Base-by-base conservation (phyloP, 2,888 invertebrate species). In the Rhagophthalmus giganteus region DNA sequence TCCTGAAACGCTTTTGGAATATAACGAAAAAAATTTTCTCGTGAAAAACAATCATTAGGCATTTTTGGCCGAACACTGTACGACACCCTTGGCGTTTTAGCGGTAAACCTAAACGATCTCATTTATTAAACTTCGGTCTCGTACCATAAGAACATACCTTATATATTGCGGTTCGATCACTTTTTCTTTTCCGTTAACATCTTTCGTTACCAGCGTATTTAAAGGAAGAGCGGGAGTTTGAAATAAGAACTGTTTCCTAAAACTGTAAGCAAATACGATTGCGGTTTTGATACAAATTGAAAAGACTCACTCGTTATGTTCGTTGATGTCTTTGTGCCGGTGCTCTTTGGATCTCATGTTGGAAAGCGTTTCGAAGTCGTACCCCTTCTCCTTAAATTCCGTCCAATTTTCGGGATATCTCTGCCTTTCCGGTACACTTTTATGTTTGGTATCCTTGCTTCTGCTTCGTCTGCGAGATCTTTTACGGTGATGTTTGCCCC, bases 21-120 rank as follows among this genome's bases (percentile, higher is more conserved):
- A 28, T 42, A 53, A 8, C 37, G 12, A 1, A 53, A 28, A 7
- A 53, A 20, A 20, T 14, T 14, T 20, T 42, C 32, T 11, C 53
- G 35, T 1, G 27, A 7, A 24, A 20, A 50, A 26, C 15, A 27
- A 13, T 45, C 60, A 34, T 61, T 60, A 32, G 59, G 59, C 11
- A 59, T 57, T 33, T 47, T 52, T 7, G 50, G 57, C 54, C 66
- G 70, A 12, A 57, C 54, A 49, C 67, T 70, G 52, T 66, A 73
- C 11, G 64, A 47, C 33, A 74, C 38, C 15, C 42, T 34, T 13
- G 74, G 74, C 28, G 15, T 31, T 34, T 50, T 46, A 30, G 50
- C 54, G 7, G 74, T 74, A 41, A 57, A 64, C 51, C 73, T 74
- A 53, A 39, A 31, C 13, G 26, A 11, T 28, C 35, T 20, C 8